Evolutionary conservation across 2,113 vertebrate genomes (phyloP).

Genomic region (Thunnus maccoyii): DNA sequence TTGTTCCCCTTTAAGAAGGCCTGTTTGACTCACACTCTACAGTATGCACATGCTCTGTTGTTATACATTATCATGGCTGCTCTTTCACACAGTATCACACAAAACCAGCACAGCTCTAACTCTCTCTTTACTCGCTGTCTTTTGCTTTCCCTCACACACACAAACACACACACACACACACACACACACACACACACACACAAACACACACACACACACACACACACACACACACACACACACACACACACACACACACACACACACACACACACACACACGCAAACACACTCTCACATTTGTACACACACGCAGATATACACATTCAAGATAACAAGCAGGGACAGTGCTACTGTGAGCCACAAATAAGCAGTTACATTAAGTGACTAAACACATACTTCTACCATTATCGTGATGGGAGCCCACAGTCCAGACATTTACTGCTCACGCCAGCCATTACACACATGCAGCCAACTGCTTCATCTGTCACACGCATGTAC

Average conservation of each 20-base stretch:
- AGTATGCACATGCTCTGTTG: slow-evolving; percentile 23
- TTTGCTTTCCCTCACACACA: background rate
- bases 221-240: slow-evolving; percentile 10
- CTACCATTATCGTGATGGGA: slow-evolving; percentile 79
- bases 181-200: slow-evolving; percentile 13
- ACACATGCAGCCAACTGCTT: slow-evolving; percentile 54
- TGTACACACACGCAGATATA: slow-evolving; percentile 49
- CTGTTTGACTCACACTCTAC: slow-evolving; percentile 22
- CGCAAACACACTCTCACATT: too few species aligned
- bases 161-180: slow-evolving; percentile 16
- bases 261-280: slow-evolving; percentile 8
- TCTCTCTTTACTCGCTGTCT: slow-evolving; percentile 29
- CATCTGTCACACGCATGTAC: slow-evolving; percentile 34
- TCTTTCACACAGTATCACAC: slow-evolving; percentile 33
- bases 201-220: slow-evolving; percentile 8
- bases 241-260: slow-evolving; percentile 9
- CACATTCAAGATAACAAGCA: slow-evolving; percentile 73
- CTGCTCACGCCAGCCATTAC: slow-evolving; percentile 66
- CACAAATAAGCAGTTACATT: slow-evolving; percentile 85
- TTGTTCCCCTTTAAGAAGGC: slow-evolving; percentile 38
- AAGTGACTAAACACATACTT: slow-evolving; percentile 87
- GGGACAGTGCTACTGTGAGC: slow-evolving; percentile 76
- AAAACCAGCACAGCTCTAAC: slow-evolving; percentile 38
- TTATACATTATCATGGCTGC: slow-evolving; percentile 43
- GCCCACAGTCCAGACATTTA: slow-evolving; percentile 71